phyloP scores from a whole-genome alignment of 2,888 invertebrate species.

The Acronicta leporina region DNA sequence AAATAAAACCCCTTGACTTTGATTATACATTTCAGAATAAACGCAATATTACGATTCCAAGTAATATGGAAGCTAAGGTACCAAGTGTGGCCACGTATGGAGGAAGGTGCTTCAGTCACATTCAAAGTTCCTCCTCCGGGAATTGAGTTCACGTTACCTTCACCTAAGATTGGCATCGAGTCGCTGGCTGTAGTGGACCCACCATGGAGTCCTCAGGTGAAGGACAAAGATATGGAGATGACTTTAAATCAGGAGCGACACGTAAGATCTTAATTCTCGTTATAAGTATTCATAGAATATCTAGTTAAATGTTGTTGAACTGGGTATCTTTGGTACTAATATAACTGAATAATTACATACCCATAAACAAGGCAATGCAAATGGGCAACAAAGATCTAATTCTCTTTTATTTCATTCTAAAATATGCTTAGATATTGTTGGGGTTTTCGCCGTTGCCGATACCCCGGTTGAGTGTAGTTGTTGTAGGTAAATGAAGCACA shows the following conservation, averaged over 20 bases:
- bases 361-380: no score
- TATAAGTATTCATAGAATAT: no score
- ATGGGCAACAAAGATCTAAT: no score
- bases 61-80: conserved; percentile 98
- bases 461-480: no score
- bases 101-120: conserved; percentile 97
- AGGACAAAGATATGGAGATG: conserved; percentile 99
- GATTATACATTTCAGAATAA: conserved; percentile 72
- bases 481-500: no score
- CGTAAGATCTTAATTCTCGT: conserved; percentile 85
- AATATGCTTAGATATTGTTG: no score
- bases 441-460: no score
- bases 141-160: conserved; percentile 99
- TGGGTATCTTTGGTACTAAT: no score
- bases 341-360: no score
- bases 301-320: no score
- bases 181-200: conserved; percentile 98
- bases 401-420: no score
- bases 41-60: conserved; percentile 92
- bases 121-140: conserved; percentile 99
- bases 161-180: conserved; percentile 99
- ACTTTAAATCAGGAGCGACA: conserved; percentile 99
- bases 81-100: conserved; percentile 99
- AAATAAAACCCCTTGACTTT: no score
- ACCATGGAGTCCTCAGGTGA: conserved; percentile 99